Conservation (phyloP, 2,888 invertebrate species). For the Sclerodermus sp. region DNA sequence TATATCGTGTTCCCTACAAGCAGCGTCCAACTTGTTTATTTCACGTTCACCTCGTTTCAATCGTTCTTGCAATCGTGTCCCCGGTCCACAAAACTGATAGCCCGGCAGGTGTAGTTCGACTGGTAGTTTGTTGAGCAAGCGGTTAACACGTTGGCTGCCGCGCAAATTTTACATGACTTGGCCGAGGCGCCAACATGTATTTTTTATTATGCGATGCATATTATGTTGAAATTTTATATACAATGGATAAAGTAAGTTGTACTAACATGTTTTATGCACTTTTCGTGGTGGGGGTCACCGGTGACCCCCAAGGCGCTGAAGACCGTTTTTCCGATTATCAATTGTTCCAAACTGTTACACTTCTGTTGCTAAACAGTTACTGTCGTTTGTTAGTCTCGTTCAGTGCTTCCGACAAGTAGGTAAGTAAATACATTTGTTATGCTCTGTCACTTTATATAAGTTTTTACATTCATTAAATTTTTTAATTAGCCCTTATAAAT, state of each 20-base stretch:
- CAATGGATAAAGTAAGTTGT: neutral
- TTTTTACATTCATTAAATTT: conserved; percentile 11
- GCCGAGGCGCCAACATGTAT: too few species aligned
- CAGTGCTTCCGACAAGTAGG: conserved; percentile 9
- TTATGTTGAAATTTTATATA: neutral
- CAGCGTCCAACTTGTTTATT: too few species aligned
- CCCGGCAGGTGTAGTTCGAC: too few species aligned
- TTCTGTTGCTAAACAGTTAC: neutral
- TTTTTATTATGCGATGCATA: neutral
- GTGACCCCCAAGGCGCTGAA: conserved; percentile 6
- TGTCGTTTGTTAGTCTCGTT: conserved; percentile 12
- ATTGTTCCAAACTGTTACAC: neutral
- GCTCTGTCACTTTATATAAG: conserved; percentile 8
- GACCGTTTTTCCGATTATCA: conserved; percentile 3
- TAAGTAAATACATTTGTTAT: conserved; percentile 11
- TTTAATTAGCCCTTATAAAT: conserved; percentile 14
- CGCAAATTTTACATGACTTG: too few species aligned
- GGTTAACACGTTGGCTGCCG: too few species aligned
- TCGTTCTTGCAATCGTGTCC: too few species aligned
- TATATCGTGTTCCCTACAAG: too few species aligned
- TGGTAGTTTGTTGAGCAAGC: too few species aligned
- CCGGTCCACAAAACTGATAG: too few species aligned
- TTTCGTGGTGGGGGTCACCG: conserved; percentile 5
- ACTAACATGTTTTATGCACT: conserved; percentile 1
- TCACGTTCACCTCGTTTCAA: too few species aligned